These are phyloP conservation scores for Aplysia californica DNA, from an alignment of 1,140 invertebrate genomes.

Conservation along the genomic window DNA sequence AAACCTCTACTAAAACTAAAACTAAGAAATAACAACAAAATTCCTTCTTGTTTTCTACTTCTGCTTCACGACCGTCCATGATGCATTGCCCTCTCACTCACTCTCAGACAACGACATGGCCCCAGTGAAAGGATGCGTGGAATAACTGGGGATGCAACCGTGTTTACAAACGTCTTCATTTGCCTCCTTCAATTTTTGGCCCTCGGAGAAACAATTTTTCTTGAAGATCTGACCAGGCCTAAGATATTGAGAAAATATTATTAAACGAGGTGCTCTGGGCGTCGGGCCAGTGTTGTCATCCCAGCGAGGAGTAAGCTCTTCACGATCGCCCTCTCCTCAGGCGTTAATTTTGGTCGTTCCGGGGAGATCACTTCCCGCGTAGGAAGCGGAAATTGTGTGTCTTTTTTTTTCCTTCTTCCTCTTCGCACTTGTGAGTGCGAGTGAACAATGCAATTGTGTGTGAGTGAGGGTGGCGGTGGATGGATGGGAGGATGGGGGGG, in stretches of 20 bases:
- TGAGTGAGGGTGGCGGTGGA: no score
- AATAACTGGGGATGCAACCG: no score
- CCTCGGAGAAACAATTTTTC: neutral
- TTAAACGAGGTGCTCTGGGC: neutral
- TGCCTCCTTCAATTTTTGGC: slow-evolving; percentile 1
- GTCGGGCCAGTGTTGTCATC: neutral
- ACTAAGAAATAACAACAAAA: no score
- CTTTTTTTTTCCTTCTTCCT: neutral
- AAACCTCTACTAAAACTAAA: no score
- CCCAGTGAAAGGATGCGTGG: no score
- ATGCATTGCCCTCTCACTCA: no score
- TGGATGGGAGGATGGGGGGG: no score
- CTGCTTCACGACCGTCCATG: no score
- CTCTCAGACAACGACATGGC: no score
- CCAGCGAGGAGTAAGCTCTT: neutral
- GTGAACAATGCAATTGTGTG: no score
- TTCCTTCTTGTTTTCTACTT: no score
- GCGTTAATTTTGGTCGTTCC: neutral
- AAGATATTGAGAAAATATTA: neutral
- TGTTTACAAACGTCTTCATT: neutral
- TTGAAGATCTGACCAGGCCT: neutral
- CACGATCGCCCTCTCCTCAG: neutral
- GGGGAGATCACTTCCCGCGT: neutral
- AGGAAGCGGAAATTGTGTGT: neutral
- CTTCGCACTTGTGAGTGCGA: neutral